A percentile compares a stretch with the other conserved stretches of the same genome.
phyloP scores from a whole-genome alignment of 2,888 invertebrate species.

The Cosmopolites sordidus region DNA sequence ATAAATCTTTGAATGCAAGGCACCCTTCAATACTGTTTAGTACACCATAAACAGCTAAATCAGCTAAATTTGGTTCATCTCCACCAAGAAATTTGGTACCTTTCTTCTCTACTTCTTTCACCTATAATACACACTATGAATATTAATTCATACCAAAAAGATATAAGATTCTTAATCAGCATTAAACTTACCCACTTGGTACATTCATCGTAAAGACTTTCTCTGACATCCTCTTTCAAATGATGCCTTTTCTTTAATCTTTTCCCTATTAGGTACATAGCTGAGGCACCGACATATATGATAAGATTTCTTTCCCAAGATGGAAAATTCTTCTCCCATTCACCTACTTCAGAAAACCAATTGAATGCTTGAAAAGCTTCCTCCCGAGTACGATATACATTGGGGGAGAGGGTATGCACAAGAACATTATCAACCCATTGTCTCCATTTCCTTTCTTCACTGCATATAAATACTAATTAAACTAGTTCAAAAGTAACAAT shows the following conservation, averaged over 20 bases:
- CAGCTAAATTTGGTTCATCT: constrained; percentile 80
- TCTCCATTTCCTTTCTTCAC: constrained; percentile 92
- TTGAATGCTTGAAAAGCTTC: constrained; percentile 90
- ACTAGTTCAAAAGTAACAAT: constrained; percentile 6
- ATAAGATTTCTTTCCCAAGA: constrained; percentile 80
- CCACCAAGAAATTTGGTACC: constrained; percentile 76
- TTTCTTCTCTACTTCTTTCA: constrained; percentile 21
- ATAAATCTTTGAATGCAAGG: constrained; percentile 77
- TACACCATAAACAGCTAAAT: constrained; percentile 87
- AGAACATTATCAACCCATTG: constrained; percentile 89
- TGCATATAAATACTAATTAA: constrained; percentile 40
- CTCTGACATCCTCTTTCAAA: constrained; percentile 82
- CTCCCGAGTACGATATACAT: constrained; percentile 81
- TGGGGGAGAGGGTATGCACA: constrained; percentile 93
- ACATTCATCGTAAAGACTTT: constrained; percentile 86
- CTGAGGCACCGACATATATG: constrained; percentile 87
- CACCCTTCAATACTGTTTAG: constrained; percentile 93
- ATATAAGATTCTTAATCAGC: no score
- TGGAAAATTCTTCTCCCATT: constrained; percentile 88
- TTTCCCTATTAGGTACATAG: constrained; percentile 92
- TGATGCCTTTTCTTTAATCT: constrained; percentile 81
- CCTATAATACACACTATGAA: constrained; percentile 12
- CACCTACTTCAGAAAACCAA: constrained; percentile 90
- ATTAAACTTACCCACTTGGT: constrained; percentile 64
- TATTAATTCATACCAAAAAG: no score